phyloP scores from a whole-genome alignment of 35 echinoderm and acorn worm genomes.

The Hemicentrotus pulcherrimus region DNA sequence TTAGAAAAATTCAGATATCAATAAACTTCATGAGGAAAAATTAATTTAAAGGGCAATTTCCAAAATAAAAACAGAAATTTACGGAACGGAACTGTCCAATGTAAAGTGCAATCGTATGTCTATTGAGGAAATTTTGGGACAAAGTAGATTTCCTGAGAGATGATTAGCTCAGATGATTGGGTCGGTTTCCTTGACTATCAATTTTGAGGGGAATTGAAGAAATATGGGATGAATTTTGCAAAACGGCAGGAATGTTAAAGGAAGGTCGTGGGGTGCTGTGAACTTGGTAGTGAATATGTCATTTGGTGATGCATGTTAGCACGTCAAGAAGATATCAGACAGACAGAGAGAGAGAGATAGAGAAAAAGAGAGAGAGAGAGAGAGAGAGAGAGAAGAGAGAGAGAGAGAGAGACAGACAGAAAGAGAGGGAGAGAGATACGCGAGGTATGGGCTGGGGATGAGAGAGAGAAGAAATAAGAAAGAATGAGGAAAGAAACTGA shows the following conservation, averaged over 20 bases:
- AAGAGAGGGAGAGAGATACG: too few relatives aligned
- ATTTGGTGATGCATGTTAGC: neutral
- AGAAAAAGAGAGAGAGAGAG: neutral
- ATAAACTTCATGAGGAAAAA: neutral
- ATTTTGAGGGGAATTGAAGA: neutral
- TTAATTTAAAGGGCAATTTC: neutral
- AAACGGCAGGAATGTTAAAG: neutral
- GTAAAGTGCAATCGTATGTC: neutral
- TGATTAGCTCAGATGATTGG: neutral
- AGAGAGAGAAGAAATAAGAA: neutral
- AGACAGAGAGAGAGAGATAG: neutral
- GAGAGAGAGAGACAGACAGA: neutral
- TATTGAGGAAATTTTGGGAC: neutral
- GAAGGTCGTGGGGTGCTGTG: neutral
- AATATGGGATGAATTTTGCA: neutral
- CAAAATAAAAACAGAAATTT: neutral
- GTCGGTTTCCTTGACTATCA: neutral
- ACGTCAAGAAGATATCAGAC: neutral
- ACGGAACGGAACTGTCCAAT: too few relatives aligned
- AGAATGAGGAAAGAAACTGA: neutral
- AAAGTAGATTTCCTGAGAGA: neutral
- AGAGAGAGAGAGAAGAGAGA: neutral
- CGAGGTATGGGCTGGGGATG: too few relatives aligned
- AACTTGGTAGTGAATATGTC: constrained; percentile 4
- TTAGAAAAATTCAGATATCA: too few relatives aligned